phyloP scores from a whole-genome alignment of 2,797 vertebrate genomes.

The Lithobates pipiens region DNA sequence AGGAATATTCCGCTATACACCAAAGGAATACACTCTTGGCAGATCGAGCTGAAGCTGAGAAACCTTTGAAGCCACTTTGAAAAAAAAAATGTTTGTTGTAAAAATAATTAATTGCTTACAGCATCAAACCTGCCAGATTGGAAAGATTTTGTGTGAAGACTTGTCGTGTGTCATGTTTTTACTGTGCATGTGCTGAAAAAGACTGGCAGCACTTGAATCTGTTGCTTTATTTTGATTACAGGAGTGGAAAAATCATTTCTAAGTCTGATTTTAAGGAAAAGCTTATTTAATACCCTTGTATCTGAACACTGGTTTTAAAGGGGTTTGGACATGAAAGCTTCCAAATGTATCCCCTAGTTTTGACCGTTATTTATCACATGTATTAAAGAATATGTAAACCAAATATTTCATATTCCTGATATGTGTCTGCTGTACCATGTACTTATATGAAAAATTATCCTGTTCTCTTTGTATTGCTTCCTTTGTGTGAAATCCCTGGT shows the following conservation, averaged over 20 bases:
- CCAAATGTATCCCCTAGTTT: no score
- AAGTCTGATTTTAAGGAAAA: no score
- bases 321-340: no score
- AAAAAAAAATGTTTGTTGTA: not conserved
- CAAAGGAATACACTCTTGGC: constrained; percentile 25
- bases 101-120: constrained; percentile 10
- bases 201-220: not conserved
- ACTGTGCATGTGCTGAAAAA: not conserved
- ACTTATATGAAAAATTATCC: no score
- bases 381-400: no score
- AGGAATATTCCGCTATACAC: not conserved
- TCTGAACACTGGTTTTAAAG: no score
- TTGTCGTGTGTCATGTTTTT: not conserved
- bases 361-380: no score
- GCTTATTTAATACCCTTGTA: no score
- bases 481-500: no score
- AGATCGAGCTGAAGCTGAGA: not conserved
- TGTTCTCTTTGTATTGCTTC: no score
- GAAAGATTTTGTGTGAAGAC: not conserved
- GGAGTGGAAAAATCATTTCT: not conserved
- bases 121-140: not conserved
- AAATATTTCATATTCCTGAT: no score
- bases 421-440: no score
- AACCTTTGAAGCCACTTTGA: constrained; percentile 15
- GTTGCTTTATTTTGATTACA: not conserved